Evolutionary conservation across 1,140 invertebrate species (phyloP).

Genomic region (Plectrocnemia conspersa): DNA sequence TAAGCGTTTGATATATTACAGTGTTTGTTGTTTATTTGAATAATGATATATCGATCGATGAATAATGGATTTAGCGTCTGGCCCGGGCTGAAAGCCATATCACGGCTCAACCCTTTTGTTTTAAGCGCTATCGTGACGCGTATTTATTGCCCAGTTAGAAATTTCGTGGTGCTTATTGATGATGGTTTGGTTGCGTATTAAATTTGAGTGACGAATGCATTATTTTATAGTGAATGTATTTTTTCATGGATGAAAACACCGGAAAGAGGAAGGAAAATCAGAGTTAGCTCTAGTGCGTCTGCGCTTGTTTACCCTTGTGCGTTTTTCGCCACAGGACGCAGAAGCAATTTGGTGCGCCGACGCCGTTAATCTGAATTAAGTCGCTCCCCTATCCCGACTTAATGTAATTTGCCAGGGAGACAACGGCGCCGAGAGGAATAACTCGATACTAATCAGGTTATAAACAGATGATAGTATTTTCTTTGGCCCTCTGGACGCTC

Average conservation of each 20-base stretch:
- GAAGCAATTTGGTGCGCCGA: conserved; percentile 27
- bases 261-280: no score
- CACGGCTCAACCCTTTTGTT: conserved; percentile 17
- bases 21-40: conserved; percentile 28
- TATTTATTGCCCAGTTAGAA: no score
- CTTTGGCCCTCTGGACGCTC: conserved; percentile 18
- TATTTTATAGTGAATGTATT: no score
- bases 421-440: conserved; percentile 15
- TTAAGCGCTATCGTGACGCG: no score
- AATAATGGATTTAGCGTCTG: conserved; percentile 27
- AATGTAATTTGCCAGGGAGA: conserved; percentile 30
- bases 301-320: background rate
- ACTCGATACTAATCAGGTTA: conserved; percentile 36
- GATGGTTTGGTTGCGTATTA: no score
- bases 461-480: conserved; percentile 33
- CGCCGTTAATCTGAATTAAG: conserved; percentile 36
- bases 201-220: no score
- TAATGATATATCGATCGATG: conserved; percentile 34
- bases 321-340: background rate
- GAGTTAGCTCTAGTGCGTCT: no score
- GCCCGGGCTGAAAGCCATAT: background rate
- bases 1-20: conserved; percentile 30
- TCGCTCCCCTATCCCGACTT: conserved; percentile 19
- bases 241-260: no score
- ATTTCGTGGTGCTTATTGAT: no score